Evolutionary conservation across 2,797 vertebrate species (phyloP), one percentile per base, ranked within the genome.

Genomic region (Chaunax sp.): DNA sequence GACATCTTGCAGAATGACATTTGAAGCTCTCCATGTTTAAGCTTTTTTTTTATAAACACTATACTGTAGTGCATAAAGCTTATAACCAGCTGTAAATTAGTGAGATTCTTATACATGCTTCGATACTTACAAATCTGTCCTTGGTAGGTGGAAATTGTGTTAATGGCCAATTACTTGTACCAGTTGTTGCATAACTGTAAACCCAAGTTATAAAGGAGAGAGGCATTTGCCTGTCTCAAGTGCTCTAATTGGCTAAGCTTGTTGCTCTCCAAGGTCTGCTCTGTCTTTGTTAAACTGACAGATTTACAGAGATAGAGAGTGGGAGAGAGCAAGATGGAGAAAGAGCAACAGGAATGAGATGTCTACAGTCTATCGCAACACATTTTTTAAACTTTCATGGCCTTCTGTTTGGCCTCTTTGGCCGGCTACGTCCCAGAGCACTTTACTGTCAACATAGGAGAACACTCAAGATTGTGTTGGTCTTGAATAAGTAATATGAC

Each of bases 261-360:
- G 69, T 72, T 50, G 43, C 70, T 81, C 74, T 82, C 51, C 75
- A 56, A 70, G 72, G 69, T 78, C 69, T 35, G 60, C 41, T 75
- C 59, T 28, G 73, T 80, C 72, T 86, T 87, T 91, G 79, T 82
- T 80, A 77, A 78, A 78, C 72, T 86, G 82, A 84, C 77, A 81
- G 77, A 86, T 69, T 82, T 84, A 75, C 71, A 77, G 62, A 70
- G 68, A 72, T 63, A 73, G 66, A 76, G 75, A 84, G 65, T 58
- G 38, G 45, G 45, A 59, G 58, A 65, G 62, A 59, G 35, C 20
- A 33, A 64, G 50, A 44, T 19, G 15, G 59, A 79, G 68, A 68
- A 45, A 40, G 54, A 64, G 56, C 38, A 77, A 65, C 65, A 64
- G 59, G 73, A 85, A 86, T 38, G 56, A 77, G 66, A 81, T 75